Base-by-base conservation (phyloP, 2,113 vertebrate species). In the Archocentrus centrarchus region DNA sequence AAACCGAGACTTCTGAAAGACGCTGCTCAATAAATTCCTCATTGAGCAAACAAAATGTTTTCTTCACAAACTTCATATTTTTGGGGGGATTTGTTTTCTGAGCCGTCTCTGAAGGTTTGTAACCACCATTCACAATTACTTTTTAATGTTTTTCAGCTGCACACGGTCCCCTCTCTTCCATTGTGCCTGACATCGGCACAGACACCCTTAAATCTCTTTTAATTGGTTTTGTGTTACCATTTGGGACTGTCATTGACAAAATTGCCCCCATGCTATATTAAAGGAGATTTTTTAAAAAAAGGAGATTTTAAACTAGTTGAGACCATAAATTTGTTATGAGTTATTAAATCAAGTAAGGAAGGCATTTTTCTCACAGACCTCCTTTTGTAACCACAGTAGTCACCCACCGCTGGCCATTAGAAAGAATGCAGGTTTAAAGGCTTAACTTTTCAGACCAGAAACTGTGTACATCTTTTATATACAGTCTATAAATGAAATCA, bases 121-220 rank as follows among this genome's bases (percentile, higher is more conserved):
- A 3, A 2, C 44, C 1, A 3, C 37, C 59, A n/a, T 70, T 84
- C 47, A 22, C 68, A 55, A 35, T 73, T 17, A 55, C 32, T 22
- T 76, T 66, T 62, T 76, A 81, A 84, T 76, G 64, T 63, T 53
- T 27, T 70, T 70, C 88, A 87, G 85, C 75, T 89, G 66, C 8
- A 35, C 27, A 10, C 17, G 2, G 20, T 50, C 81, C 11, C n/a
- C 75, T 7, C 50, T 24, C 7, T 32, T 63, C 22, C 30, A 35
- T 22, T 53, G 13, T 63, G 66, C 17, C 17, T 30, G 8, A 15
- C 63, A 77, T 18, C 27, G 27, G 11, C 59, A 14, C 53, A n/a
- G 37, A 39, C n/a, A 39, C 22, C 41, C 7, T 60, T 32, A 55
- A 61, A 44, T 10, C 66, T 37, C 22, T 32, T 27, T 18, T 59